Percentiles rank a stretch among this genome's conserved stretches.
These are phyloP conservation scores for Paracanthobrama guichenoti DNA, from an alignment of 2,113 vertebrate species.

Conservation along the genomic window DNA sequence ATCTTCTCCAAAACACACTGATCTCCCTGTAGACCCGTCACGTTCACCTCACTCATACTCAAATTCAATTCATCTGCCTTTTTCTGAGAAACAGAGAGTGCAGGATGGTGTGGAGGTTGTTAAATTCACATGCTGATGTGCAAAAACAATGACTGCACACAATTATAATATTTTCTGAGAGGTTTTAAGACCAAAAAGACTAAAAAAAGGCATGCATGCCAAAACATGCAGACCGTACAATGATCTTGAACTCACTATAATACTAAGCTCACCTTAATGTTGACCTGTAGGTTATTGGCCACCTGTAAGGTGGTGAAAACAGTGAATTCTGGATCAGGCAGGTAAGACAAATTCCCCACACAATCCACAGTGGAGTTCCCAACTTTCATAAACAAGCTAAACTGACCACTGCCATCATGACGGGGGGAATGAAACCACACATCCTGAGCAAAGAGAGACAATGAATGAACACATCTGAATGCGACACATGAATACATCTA, in stretches of 20 bases:
- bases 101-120: not conserved
- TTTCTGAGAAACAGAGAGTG: slow-evolving; percentile 76
- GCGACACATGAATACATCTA: too few relatives aligned
- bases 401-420: not conserved
- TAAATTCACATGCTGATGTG: not conserved
- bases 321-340: slow-evolving; percentile 70
- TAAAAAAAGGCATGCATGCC: too few relatives aligned
- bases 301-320: slow-evolving; percentile 53
- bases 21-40: slow-evolving; percentile 65
- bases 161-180: not conserved
- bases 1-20: slow-evolving; percentile 74
- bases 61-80: slow-evolving; percentile 83
- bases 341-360: slow-evolving; percentile 54
- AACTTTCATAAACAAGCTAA: slow-evolving; percentile 55
- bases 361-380: slow-evolving; percentile 64
- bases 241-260: not conserved
- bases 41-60: slow-evolving; percentile 74
- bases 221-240: not conserved
- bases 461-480: not conserved
- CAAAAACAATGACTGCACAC: not conserved
- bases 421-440: slow-evolving; percentile 60
- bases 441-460: slow-evolving; percentile 49
- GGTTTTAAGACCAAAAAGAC: not conserved
- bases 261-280: slow-evolving; percentile 63
- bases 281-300: slow-evolving; percentile 52